Percentiles rank a stretch among this genome's conserved stretches.
These are phyloP conservation scores for Macrosiphum euphorbiae DNA, from an alignment of 2,888 invertebrate species.

Conservation along the genomic window DNA sequence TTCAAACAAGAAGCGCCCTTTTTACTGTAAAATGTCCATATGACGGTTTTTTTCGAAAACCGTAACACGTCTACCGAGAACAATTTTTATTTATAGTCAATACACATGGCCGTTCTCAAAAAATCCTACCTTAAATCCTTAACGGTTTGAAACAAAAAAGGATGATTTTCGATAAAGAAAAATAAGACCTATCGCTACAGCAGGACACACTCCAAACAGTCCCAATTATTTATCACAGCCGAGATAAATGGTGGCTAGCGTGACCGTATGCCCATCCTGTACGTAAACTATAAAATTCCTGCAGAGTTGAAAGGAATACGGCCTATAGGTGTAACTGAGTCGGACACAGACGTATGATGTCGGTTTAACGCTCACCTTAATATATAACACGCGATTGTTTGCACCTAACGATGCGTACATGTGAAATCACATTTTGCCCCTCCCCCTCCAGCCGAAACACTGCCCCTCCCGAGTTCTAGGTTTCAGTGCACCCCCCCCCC, in stretches of 20 bases:
- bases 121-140: background rate
- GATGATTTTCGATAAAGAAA: background rate
- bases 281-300: too few species aligned
- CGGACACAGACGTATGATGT: slow-evolving; percentile 19
- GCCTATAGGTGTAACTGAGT: background rate
- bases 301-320: background rate
- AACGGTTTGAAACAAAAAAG: background rate
- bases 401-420: slow-evolving; percentile 28
- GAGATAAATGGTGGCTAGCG: too few species aligned
- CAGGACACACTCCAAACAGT: too few species aligned
- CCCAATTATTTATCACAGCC: too few species aligned
- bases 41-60: background rate
- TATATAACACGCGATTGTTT: slow-evolving; percentile 15
- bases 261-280: too few species aligned
- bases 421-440: background rate
- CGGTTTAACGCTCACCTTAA: slow-evolving; percentile 23
- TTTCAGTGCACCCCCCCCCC: background rate
- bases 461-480: too few species aligned
- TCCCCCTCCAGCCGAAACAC: background rate
- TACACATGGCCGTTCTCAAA: background rate
- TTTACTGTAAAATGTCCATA: background rate
- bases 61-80: background rate
- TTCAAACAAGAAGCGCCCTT: background rate
- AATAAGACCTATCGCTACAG: too few species aligned
- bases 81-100: background rate